These are phyloP conservation scores for Amiota communis DNA, from an alignment of 2,888 invertebrate genomes.

Conservation along the genomic window DNA sequence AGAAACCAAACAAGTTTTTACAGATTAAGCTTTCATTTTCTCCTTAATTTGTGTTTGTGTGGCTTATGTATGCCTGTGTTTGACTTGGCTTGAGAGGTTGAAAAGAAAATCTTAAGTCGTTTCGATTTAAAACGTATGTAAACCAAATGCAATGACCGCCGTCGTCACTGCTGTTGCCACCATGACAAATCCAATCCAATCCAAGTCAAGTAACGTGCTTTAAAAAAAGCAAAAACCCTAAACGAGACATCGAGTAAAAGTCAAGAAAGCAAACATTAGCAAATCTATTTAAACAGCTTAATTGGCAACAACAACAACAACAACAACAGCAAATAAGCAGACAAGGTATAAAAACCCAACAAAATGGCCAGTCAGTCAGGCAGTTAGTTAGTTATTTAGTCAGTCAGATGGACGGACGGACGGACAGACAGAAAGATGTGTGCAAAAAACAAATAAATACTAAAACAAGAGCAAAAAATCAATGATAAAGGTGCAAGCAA, in stretches of 20 bases:
- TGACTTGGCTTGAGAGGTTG: conserved; percentile 4
- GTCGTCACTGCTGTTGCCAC: conserved; percentile 29
- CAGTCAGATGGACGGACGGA: conserved; percentile 19
- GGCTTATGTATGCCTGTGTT: background rate
- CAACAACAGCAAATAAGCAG: conserved; percentile 32
- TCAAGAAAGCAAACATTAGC: conserved; percentile 32
- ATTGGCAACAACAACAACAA: conserved; percentile 51
- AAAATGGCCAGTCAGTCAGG: no score
- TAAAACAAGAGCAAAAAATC: conserved; percentile 43
- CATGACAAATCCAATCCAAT: conserved; percentile 66
- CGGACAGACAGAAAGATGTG: conserved; percentile 49
- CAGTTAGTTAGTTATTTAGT: background rate
- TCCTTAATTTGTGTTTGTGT: background rate
- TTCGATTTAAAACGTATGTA: conserved; percentile 53
- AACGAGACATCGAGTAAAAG: conserved; percentile 8
- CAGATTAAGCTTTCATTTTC: conserved; percentile 15
- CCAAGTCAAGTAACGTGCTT: conserved; percentile 61
- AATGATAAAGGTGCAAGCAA: conserved; percentile 35
- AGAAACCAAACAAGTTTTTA: conserved; percentile 23
- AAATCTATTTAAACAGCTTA: conserved; percentile 65
- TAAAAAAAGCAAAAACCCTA: conserved; percentile 19
- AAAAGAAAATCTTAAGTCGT: conserved; percentile 57
- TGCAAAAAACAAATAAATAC: conserved; percentile 42
- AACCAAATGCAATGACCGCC: conserved; percentile 42
- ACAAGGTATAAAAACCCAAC: conserved; percentile 1